A percentile compares a stretch with the other conserved stretches of the same genome.
These are phyloP conservation scores for Telenomus remus DNA, from an alignment of 1,140 invertebrate genomes.

Conservation along the genomic window DNA sequence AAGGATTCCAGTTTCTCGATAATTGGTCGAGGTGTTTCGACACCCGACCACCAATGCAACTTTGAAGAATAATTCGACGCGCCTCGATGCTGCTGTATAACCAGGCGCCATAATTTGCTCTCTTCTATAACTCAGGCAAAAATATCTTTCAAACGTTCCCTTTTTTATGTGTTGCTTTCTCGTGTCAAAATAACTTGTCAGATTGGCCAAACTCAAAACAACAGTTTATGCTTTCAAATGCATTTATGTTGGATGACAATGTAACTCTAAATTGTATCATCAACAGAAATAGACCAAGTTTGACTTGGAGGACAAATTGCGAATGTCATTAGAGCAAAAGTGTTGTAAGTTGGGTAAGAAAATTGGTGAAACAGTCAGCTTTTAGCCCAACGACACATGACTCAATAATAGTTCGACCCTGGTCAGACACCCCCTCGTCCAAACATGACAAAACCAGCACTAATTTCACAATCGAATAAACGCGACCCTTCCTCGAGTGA, in stretches of 20 bases:
- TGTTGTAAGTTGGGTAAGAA: not conserved
- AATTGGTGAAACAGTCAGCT: slow-evolving; percentile 12
- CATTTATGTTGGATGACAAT: too few relatives aligned
- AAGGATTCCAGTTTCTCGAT: slow-evolving; percentile 76
- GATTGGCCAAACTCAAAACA: too few relatives aligned
- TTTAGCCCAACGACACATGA: slow-evolving; percentile 18
- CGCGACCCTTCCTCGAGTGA: slow-evolving; percentile 57
- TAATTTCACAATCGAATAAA: slow-evolving; percentile 77
- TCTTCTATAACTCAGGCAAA: too few relatives aligned
- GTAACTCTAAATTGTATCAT: too few relatives aligned
- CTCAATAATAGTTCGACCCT: slow-evolving; percentile 31
- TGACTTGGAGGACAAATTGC: not conserved
- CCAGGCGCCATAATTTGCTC: slow-evolving; percentile 13
- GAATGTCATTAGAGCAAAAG: slow-evolving; percentile 32
- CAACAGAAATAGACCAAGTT: too few relatives aligned
- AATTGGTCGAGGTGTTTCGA: slow-evolving; percentile 77
- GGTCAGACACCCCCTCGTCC: slow-evolving; percentile 55
- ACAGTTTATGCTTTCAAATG: too few relatives aligned
- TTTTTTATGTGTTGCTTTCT: too few relatives aligned
- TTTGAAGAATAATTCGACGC: slow-evolving; percentile 66
- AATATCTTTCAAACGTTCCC: too few relatives aligned
- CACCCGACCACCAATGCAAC: slow-evolving; percentile 72
- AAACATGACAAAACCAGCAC: slow-evolving; percentile 74
- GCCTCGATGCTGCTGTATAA: slow-evolving; percentile 50
- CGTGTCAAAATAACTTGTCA: too few relatives aligned